These are phyloP conservation scores for Athrips mouffetella DNA, from an alignment of 2,888 invertebrate species.

Conservation along the genomic window DNA sequence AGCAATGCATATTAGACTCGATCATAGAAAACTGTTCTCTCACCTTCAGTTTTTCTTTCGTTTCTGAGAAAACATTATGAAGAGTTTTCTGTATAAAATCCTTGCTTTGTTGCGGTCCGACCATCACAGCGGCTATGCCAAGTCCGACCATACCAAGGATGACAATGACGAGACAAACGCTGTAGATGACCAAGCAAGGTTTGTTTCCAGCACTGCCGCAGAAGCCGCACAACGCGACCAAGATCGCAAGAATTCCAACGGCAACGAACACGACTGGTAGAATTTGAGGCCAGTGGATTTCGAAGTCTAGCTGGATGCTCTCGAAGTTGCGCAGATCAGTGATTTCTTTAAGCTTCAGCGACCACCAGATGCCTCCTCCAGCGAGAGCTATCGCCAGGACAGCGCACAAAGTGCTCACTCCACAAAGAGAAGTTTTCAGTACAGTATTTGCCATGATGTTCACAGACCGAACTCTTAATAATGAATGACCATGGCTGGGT, in stretches of 20 bases:
- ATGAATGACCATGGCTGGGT: not conserved
- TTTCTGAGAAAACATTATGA: slow-evolving; percentile 39
- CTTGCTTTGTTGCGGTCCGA: slow-evolving; percentile 37
- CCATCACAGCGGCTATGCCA: slow-evolving; percentile 32
- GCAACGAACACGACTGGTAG: slow-evolving; percentile 44
- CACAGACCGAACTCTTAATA: not conserved
- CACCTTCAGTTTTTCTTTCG: slow-evolving; percentile 35
- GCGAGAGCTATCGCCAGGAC: not conserved
- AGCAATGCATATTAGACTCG: slow-evolving; percentile 42
- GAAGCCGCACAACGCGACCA: slow-evolving; percentile 38
- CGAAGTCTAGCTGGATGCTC: slow-evolving; percentile 2
- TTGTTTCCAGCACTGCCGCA: slow-evolving; percentile 37
- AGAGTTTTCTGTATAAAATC: slow-evolving; percentile 43
- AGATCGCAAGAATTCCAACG: slow-evolving; percentile 34
- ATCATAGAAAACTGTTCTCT: slow-evolving; percentile 33
- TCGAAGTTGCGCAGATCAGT: slow-evolving; percentile 10
- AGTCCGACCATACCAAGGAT: slow-evolving; percentile 32
- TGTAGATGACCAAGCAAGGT: slow-evolving; percentile 33
- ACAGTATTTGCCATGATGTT: slow-evolving; percentile 3
- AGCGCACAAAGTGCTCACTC: slow-evolving; percentile 3
- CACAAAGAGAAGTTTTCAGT: not conserved
- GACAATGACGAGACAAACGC: slow-evolving; percentile 28
- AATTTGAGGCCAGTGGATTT: slow-evolving; percentile 40
- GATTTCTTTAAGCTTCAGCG: not conserved
- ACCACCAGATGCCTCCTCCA: slow-evolving; percentile 1